Evolutionary conservation across 1,140 invertebrate species (phyloP).

Genomic region (Palaemon carinicauda): DNA sequence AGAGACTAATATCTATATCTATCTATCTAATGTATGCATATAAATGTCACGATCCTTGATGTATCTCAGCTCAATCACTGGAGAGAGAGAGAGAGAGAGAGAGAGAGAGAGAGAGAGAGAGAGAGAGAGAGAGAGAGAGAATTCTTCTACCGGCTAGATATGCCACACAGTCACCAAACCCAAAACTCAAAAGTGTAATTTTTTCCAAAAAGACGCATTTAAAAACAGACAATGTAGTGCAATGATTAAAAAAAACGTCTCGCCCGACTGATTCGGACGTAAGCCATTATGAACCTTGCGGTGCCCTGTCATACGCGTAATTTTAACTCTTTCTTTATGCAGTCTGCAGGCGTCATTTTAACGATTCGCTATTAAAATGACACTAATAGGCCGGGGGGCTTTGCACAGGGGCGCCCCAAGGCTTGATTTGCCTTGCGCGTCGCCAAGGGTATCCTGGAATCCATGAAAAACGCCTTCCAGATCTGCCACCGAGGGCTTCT

Average conservation of each 20-base stretch:
- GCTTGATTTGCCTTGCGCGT: too few relatives aligned
- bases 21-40: too few relatives aligned
- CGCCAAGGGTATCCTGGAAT: too few relatives aligned
- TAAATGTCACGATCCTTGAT: too few relatives aligned
- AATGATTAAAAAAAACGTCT: constrained; percentile 15
- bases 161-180: too few relatives aligned
- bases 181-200: too few relatives aligned
- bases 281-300: not conserved
- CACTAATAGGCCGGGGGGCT: not conserved
- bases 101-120: not conserved
- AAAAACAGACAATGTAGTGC: not conserved
- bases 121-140: too few relatives aligned
- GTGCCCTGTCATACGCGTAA: not conserved
- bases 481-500: too few relatives aligned
- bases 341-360: constrained; percentile 30
- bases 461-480: too few relatives aligned
- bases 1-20: too few relatives aligned
- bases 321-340: not conserved
- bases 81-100: not conserved
- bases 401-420: not conserved
- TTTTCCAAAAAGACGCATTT: not conserved
- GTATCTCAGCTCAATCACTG: not conserved
- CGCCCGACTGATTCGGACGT: not conserved
- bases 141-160: too few relatives aligned
- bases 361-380: not conserved